phyloP scores from a whole-genome alignment of 2,797 vertebrate genomes.

The Pseudopleuronectes americanus region DNA sequence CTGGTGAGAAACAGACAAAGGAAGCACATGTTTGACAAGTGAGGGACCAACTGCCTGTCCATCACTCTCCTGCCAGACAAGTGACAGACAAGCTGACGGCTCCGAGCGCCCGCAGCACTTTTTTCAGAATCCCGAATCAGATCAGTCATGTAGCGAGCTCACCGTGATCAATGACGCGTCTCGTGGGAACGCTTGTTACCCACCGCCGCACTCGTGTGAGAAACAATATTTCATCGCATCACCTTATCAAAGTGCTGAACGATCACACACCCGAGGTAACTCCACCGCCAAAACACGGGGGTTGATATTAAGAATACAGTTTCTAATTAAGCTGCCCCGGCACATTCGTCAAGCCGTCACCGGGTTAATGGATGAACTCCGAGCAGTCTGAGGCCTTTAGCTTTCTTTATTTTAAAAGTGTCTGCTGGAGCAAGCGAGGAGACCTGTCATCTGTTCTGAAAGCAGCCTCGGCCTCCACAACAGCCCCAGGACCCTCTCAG shows the following conservation, averaged over 20 bases:
- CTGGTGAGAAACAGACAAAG: constrained; percentile 29
- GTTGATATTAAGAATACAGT: constrained; percentile 46
- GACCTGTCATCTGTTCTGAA: constrained; percentile 16
- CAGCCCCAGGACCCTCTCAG: constrained; percentile 11
- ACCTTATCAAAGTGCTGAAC: constrained; percentile 48
- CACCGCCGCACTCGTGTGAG: constrained; percentile 12
- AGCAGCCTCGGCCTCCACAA: constrained; percentile 5
- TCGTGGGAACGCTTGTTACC: constrained; percentile 40
- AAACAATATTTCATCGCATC: constrained; percentile 48
- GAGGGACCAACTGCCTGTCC: constrained; percentile 56
- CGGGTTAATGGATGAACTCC: constrained; percentile 29
- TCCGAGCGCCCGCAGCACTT: constrained; percentile 35
- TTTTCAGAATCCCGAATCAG: constrained; percentile 39
- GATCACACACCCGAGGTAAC: constrained; percentile 39
- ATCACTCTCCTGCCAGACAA: constrained; percentile 42
- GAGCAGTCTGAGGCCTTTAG: background rate
- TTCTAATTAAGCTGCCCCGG: constrained; percentile 60
- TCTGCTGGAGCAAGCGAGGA: constrained; percentile 39
- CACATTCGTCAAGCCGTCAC: constrained; percentile 60
- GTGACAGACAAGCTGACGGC: constrained; percentile 64
- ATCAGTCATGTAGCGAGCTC: constrained; percentile 37
- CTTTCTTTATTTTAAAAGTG: background rate
- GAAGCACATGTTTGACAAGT: constrained; percentile 55
- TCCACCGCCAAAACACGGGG: constrained; percentile 45
- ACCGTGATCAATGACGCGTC: constrained; percentile 48